Evolutionary conservation across 1,140 invertebrate genomes (phyloP).

Genomic region (Phymastichus coffea): DNA sequence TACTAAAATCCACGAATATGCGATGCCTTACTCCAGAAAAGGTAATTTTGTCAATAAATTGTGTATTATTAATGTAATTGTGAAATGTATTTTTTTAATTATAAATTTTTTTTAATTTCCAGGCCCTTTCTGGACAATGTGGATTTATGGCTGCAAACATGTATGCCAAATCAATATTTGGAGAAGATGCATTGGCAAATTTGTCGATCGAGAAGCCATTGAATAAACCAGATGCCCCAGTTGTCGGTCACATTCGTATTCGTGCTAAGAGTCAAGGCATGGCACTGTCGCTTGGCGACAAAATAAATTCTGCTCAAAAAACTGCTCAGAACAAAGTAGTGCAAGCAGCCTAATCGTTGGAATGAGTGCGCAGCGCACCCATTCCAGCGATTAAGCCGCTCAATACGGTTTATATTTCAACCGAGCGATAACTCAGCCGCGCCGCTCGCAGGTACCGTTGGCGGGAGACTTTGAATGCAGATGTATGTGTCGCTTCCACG

Average conservation of each 20-base stretch:
- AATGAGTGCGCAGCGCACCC: too few relatives aligned
- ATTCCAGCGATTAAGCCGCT: too few relatives aligned
- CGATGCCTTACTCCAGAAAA: constrained; percentile 96
- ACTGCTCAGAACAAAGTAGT: constrained; percentile 60
- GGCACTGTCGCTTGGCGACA: constrained; percentile 94
- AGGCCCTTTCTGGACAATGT: constrained; percentile 92
- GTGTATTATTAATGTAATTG: neutral
- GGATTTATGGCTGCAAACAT: constrained; percentile 99
- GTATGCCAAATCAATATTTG: constrained; percentile 98
- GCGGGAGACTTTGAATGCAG: too few relatives aligned
- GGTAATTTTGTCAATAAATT: constrained; percentile 44
- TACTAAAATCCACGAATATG: constrained; percentile 97
- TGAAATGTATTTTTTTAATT: neutral
- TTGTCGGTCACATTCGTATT: constrained; percentile 95
- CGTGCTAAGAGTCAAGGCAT: constrained; percentile 99
- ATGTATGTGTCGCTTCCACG: too few relatives aligned
- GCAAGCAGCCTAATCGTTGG: constrained; percentile 61
- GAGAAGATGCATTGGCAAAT: constrained; percentile 98
- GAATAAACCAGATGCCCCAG: constrained; percentile 81
- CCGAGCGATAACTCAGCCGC: too few relatives aligned
- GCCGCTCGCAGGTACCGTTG: too few relatives aligned
- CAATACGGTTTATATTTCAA: neutral
- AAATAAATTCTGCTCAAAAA: constrained; percentile 93
- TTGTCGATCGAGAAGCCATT: constrained; percentile 95
- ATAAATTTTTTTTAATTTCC: constrained; percentile 29